Base-by-base conservation (phyloP, 30 jellyfish, hydroid and myxozoan genomes). In the Aurelia aurita region DNA sequence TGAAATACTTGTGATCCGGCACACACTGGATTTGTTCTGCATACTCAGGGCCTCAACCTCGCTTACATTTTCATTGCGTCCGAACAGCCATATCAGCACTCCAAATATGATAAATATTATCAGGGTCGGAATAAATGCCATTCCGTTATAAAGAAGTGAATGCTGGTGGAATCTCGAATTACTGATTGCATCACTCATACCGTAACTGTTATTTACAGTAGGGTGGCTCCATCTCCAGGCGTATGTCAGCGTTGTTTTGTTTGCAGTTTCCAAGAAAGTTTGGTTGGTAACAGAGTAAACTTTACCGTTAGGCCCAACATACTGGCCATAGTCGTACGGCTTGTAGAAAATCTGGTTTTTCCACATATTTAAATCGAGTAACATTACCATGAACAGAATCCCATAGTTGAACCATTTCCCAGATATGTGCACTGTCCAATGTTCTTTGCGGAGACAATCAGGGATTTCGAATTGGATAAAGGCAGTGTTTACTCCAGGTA, bases 341-440 rank as follows among this genome's bases (percentile, higher is more conserved):
- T 64, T 74, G 84, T 92, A 92, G 64, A 92, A 92, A 63, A 92
- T 92, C 80, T 92, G 98, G 74, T 92, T 92, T 57, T 92, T 92
- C 98, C 98, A 92, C 98, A 92, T 92, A 57, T 92, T 92, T 54
- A 92, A 70, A 46, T 92, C 98, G 22, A 92, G 82, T 6, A 92
- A 43, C 97, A 92, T 80, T 1, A 92, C 98, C 80, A 92, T 57
- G 76, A 92, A 82, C 9, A 92, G 83, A 23, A 92, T 87, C 2
- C 98, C 98, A 58, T 92, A 92, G 77, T 92, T 92, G 85, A 92
- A 92, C 98, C 98, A 92, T 70, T 92, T 92, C 35, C 98, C 98
- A 27, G 98, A 51, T 69, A 92, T 87, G 66, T 69, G 95, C 34
- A 92, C 86, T 21, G 74, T 43, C 98, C 98, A 92, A 45, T 90